These are phyloP conservation scores for Ammodytes marinus DNA, from an alignment of 2,113 vertebrate species.

Conservation along the genomic window DNA sequence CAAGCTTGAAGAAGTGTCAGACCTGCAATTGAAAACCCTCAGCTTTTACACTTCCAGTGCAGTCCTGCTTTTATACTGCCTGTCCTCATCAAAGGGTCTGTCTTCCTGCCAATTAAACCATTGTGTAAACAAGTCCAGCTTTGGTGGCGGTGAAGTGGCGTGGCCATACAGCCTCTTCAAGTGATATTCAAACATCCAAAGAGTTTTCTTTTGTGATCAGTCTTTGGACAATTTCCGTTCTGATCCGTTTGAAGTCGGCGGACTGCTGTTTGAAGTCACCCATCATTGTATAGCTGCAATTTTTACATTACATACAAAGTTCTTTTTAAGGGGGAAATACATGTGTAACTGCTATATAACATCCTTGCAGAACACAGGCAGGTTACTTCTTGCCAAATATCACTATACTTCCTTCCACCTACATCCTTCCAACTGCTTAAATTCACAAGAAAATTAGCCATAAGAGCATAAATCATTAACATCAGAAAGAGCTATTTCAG, in stretches of 20 bases:
- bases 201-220: not conserved
- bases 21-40: conserved; percentile 9
- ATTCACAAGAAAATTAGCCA: conserved; percentile 78
- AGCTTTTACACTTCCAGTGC: conserved; percentile 17
- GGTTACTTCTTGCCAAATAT: conserved; percentile 41
- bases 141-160: not conserved
- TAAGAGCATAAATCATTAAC: conserved; percentile 77
- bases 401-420: conserved; percentile 52
- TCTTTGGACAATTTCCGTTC: conserved; percentile 17
- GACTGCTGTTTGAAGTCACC: not conserved
- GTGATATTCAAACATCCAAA: conserved; percentile 7
- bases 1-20: conserved; percentile 35
- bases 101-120: conserved; percentile 21
- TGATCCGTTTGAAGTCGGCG: not conserved
- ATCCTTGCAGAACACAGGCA: conserved; percentile 19
- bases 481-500: conserved; percentile 80
- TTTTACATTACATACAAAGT: conserved; percentile 12
- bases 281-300: not conserved
- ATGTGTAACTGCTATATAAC: not conserved
- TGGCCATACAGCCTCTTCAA: conserved; percentile 22
- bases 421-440: conserved; percentile 66
- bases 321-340: conserved; percentile 10
- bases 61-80: conserved; percentile 21
- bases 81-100: conserved; percentile 12
- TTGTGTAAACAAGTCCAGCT: conserved; percentile 43